Conservation (phyloP, 1,140 invertebrate species). For the Asobara japonica region DNA sequence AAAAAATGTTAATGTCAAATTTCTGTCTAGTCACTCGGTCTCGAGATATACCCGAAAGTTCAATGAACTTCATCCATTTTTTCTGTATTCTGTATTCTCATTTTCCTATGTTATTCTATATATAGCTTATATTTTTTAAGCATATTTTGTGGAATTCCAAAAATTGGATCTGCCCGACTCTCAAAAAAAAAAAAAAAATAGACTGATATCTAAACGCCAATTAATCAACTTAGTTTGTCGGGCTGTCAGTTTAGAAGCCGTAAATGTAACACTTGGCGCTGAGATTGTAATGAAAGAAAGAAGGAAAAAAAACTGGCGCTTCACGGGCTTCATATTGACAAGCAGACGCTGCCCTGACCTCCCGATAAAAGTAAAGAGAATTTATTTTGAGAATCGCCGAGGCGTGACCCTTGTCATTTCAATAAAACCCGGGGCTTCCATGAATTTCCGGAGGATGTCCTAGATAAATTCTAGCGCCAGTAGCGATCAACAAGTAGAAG, state of each 20-base stretch:
- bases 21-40: too few relatives aligned
- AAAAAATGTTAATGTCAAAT: too few relatives aligned
- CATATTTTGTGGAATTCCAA: too few relatives aligned
- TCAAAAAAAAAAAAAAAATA: not conserved
- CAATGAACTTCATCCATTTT: too few relatives aligned
- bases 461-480: not conserved
- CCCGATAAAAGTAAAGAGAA: not conserved
- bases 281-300: constrained; percentile 6
- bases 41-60: too few relatives aligned
- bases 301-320: not conserved
- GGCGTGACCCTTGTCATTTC: not conserved
- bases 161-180: not conserved
- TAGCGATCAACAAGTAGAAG: not conserved
- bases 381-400: not conserved
- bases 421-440: not conserved
- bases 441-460: not conserved
- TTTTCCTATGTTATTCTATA: too few relatives aligned
- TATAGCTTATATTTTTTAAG: too few relatives aligned
- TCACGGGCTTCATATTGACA: not conserved
- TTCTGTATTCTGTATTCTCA: too few relatives aligned
- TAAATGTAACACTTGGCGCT: not conserved
- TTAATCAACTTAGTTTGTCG: not conserved
- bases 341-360: not conserved
- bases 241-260: constrained; percentile 12
- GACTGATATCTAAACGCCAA: not conserved